Conservation (phyloP, 2,888 invertebrate species). For the Sclerodermus sp. region DNA sequence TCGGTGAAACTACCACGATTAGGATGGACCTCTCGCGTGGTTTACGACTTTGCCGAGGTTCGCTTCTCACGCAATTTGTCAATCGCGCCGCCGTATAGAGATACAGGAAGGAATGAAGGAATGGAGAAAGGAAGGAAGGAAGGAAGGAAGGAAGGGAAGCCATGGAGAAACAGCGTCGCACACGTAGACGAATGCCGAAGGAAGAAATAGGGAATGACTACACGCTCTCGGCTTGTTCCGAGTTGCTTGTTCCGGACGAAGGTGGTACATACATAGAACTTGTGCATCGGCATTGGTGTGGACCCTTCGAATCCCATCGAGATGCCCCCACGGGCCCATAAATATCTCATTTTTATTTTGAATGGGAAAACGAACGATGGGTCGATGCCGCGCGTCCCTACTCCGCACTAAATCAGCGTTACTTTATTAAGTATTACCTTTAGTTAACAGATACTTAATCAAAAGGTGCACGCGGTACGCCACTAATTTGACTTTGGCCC, state of each 20-base stretch:
- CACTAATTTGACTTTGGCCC: constrained; percentile 59
- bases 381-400: constrained; percentile 40
- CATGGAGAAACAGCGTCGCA: background rate
- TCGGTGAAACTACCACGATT: too few relatives aligned
- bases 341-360: constrained; percentile 57
- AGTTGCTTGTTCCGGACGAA: too few relatives aligned
- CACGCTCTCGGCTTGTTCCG: constrained; percentile 1
- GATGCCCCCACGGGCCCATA: constrained; percentile 36
- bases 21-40: too few relatives aligned
- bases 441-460: constrained; percentile 59
- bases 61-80: too few relatives aligned
- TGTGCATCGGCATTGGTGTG: too few relatives aligned
- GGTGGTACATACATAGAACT: too few relatives aligned
- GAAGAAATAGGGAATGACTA: constrained; percentile 15
- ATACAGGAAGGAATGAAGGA: background rate
- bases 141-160: too few relatives aligned
- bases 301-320: constrained; percentile 32
- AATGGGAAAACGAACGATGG: constrained; percentile 55
- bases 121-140: too few relatives aligned
- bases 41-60: too few relatives aligned
- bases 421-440: constrained; percentile 59
- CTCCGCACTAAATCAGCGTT: constrained; percentile 56
- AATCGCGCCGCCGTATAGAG: background rate
- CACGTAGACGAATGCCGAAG: constrained; percentile 8
- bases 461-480: constrained; percentile 58